Conservation (phyloP, 2,888 invertebrate genomes). For the Drosophila fungiperda region DNA sequence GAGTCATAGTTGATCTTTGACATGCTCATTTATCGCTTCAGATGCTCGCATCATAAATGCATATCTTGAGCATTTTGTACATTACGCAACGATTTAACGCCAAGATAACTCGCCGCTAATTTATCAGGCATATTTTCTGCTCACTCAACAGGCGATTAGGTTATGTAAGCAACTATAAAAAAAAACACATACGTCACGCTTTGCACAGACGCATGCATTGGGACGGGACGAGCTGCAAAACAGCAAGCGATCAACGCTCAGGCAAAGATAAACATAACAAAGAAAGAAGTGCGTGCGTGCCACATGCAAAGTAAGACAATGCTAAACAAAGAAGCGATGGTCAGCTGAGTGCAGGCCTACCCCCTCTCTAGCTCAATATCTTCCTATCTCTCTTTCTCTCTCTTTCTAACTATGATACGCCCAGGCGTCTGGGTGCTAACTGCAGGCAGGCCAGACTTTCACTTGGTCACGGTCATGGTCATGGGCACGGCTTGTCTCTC, state of each 20-base stretch:
- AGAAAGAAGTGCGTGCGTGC: slow-evolving; percentile 58
- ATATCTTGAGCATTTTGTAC: slow-evolving; percentile 12
- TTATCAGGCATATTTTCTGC: slow-evolving; percentile 67
- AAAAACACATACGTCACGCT: slow-evolving; percentile 54
- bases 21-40: slow-evolving; percentile 14
- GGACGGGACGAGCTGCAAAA: slow-evolving; percentile 18
- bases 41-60: slow-evolving; percentile 6
- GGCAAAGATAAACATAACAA: slow-evolving; percentile 15
- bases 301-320: slow-evolving; percentile 61
- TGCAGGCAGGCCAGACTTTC: slow-evolving; percentile 67
- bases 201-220: slow-evolving; percentile 13
- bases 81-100: slow-evolving; percentile 33
- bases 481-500: slow-evolving; percentile 14
- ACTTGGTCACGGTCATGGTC: slow-evolving; percentile 79
- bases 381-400: not conserved
- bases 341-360: slow-evolving; percentile 53
- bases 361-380: slow-evolving; percentile 3
- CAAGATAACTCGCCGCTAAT: slow-evolving; percentile 53
- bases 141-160: slow-evolving; percentile 66
- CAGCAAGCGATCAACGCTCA: slow-evolving; percentile 51
- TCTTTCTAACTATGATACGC: not conserved
- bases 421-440: slow-evolving; percentile 30
- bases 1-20: slow-evolving; percentile 29
- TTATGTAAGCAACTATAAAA: slow-evolving; percentile 54
- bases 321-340: slow-evolving; percentile 31